Conservation (phyloP, 2,113 vertebrate species). For the Anseranas semipalmata region DNA sequence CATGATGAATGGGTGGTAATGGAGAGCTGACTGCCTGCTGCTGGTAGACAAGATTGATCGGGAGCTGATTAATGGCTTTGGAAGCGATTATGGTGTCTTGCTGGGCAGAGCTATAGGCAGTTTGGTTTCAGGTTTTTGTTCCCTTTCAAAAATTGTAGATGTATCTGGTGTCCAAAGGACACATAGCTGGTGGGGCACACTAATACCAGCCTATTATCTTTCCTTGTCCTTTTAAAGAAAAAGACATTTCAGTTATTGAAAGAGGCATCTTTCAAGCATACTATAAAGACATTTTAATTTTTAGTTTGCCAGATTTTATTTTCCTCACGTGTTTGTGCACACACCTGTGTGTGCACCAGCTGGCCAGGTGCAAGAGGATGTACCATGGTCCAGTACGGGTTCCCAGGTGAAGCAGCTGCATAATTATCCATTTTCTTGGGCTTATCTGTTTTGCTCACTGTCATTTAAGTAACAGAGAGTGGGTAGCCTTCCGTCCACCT, state of each 20-base stretch:
- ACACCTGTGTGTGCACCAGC: background rate
- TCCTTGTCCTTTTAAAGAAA: background rate
- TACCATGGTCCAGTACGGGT: rapidly evolving
- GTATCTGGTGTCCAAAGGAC: background rate
- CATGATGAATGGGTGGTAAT: slow-evolving; percentile 68
- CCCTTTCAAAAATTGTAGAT: slow-evolving; percentile 43
- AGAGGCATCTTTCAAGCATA: background rate
- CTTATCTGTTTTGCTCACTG: background rate
- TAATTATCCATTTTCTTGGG: background rate
- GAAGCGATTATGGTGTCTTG: slow-evolving; percentile 66
- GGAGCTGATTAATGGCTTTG: slow-evolving; percentile 74
- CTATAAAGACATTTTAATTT: background rate
- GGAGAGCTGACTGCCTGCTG: slow-evolving; percentile 72
- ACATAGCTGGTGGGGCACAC: background rate
- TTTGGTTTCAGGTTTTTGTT: slow-evolving; percentile 44
- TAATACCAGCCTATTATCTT: background rate
- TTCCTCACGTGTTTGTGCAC: background rate
- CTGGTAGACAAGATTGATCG: slow-evolving; percentile 68
- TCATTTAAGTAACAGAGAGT: background rate
- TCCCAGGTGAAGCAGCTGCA: background rate
- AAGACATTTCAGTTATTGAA: background rate
- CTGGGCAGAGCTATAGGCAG: slow-evolving; percentile 53
- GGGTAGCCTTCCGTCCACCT: background rate
- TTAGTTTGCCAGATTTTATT: background rate
- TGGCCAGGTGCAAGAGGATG: background rate